Percentiles rank a stretch among this genome's conserved stretches.
These are phyloP conservation scores for Okamejei kenojei DNA, from an alignment of 2,797 vertebrate genomes.

Conservation along the genomic window DNA sequence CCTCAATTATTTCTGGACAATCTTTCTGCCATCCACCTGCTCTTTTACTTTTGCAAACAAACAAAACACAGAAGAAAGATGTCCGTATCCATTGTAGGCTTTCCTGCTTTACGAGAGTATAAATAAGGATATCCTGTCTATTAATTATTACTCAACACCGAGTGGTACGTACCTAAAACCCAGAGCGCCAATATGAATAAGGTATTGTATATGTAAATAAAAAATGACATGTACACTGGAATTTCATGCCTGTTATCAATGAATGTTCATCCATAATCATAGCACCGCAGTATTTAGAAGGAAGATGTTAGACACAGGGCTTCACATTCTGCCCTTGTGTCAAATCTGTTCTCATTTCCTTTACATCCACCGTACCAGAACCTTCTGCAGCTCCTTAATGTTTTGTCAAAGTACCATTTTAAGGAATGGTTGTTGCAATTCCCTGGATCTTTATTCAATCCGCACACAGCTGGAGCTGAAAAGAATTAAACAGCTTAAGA, in stretches of 20 bases:
- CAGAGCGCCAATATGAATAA: not conserved
- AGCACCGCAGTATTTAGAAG: not conserved
- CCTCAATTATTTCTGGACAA: not conserved
- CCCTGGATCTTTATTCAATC: constrained; percentile 54
- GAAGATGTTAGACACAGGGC: constrained; percentile 49
- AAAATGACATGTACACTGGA: not conserved
- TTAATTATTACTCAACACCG: not conserved
- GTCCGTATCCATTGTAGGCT: not conserved
- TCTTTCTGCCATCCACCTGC: not conserved
- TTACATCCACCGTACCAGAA: constrained; percentile 75
- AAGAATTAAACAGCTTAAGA: not conserved
- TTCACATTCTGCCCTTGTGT: constrained; percentile 60
- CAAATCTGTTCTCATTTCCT: constrained; percentile 68
- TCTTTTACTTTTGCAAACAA: not conserved
- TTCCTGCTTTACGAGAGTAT: not conserved
- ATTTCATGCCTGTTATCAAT: not conserved
- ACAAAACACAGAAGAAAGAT: not conserved
- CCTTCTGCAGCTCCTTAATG: constrained; percentile 52
- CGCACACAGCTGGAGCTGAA: constrained; percentile 55
- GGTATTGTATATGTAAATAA: not conserved
- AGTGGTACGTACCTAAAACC: not conserved
- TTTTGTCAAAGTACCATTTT: constrained; percentile 65
- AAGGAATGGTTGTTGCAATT: constrained; percentile 59
- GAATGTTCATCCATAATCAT: not conserved
- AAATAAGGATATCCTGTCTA: not conserved